phyloP scores from a whole-genome alignment of 2,888 invertebrate species.

The Microctonus aethiopoides region DNA sequence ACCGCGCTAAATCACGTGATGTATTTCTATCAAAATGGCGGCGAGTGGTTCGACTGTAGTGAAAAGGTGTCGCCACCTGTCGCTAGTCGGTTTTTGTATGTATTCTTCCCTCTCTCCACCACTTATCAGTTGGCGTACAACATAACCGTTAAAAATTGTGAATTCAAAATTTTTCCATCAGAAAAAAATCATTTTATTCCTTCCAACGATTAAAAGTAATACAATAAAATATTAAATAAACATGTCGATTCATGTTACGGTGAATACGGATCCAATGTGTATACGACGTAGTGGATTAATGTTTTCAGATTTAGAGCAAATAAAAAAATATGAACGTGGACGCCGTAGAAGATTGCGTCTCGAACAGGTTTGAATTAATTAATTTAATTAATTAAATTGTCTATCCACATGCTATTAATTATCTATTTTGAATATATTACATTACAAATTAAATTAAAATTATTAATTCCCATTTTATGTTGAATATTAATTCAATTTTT shows the following conservation, averaged over 20 bases:
- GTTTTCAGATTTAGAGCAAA: constrained; percentile 68
- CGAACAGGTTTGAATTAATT: constrained; percentile 69
- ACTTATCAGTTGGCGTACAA: background rate
- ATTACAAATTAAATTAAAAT: no score
- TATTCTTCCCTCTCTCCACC: no score
- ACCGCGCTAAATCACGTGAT: background rate
- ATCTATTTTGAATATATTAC: background rate
- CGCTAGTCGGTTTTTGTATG: background rate
- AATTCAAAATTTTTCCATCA: background rate
- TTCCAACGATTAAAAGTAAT: background rate
- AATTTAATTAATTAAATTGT: background rate
- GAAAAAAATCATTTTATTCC: no score
- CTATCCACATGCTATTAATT: background rate
- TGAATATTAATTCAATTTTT: constrained; percentile 1
- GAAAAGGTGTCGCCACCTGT: background rate
- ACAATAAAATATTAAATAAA: constrained; percentile 38
- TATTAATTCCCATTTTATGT: constrained; percentile 10
- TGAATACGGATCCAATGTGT: constrained; percentile 70
- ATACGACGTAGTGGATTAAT: constrained; percentile 68
- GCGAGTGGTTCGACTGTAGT: background rate
- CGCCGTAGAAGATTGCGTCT: constrained; percentile 72
- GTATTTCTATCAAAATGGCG: background rate
- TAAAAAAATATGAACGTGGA: constrained; percentile 71
- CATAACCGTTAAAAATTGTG: background rate
- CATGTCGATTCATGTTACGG: constrained; percentile 74